A percentile compares a stretch with the other conserved stretches of the same genome.
phyloP scores from a whole-genome alignment of 2,113 vertebrate species.

The Oryzias melastigma region DNA sequence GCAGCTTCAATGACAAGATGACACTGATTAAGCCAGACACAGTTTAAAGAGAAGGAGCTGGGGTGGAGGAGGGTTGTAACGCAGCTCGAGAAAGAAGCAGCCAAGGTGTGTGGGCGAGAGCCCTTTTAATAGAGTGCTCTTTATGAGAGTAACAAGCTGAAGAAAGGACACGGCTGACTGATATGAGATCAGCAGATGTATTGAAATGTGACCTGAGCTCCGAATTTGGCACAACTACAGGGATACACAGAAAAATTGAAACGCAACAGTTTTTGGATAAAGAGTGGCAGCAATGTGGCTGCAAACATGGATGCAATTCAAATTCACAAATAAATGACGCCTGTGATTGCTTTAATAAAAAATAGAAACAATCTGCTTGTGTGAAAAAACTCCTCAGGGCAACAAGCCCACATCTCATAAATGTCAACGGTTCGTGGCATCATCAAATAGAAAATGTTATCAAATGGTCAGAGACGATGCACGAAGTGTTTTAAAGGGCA shows the following conservation, averaged over 20 bases:
- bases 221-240: neutral
- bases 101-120: neutral
- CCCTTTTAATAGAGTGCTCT: neutral
- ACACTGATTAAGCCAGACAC: neutral
- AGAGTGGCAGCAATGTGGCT: neutral
- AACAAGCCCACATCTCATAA: neutral
- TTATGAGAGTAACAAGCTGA: neutral
- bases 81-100: neutral
- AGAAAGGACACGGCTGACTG: neutral
- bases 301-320: neutral
- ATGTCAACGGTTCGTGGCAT: neutral
- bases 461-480: neutral
- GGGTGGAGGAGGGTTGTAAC: neutral
- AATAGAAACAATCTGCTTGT: neutral
- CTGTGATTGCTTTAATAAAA: neutral
- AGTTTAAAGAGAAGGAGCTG: neutral
- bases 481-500: neutral
- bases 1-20: neutral
- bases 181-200: neutral
- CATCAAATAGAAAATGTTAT: neutral
- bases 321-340: neutral
- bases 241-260: neutral
- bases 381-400: neutral
- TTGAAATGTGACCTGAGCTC: neutral
- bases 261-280: neutral